A percentile compares a stretch with the other conserved stretches of the same genome.
Conservation (phyloP, 2,888 invertebrate species). For the Resseliella maxima region DNA sequence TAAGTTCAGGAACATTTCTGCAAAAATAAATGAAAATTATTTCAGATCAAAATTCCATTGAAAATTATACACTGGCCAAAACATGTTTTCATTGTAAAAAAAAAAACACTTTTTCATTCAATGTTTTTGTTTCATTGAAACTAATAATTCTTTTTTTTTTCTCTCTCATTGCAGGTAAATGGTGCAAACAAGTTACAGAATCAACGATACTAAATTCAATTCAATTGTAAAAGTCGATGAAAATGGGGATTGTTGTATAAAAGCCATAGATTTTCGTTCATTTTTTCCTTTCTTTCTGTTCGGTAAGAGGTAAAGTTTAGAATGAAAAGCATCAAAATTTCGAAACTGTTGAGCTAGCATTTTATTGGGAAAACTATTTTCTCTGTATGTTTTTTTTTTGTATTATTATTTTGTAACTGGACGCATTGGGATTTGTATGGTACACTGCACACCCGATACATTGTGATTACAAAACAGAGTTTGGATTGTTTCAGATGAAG, state of each 20-base stretch:
- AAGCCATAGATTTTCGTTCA: neutral
- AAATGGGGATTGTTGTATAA: neutral
- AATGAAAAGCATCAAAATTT: neutral
- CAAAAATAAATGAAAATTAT: too few species aligned
- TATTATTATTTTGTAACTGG: neutral
- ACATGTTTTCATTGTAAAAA: neutral
- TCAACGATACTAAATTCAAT: neutral
- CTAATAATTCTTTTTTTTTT: neutral
- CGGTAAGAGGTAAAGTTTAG: neutral
- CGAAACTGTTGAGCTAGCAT: neutral
- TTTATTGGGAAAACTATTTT: constrained; percentile 27
- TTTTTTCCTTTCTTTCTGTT: neutral
- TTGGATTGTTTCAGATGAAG: constrained; percentile 1
- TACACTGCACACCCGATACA: too few species aligned
- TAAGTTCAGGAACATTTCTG: too few species aligned
- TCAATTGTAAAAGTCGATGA: constrained; percentile 15
- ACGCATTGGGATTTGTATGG: neutral
- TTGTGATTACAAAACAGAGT: neutral
- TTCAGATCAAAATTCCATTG: too few species aligned
- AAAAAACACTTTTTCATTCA: neutral
- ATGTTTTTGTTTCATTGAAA: neutral
- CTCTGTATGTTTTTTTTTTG: neutral
- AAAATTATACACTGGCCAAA: too few species aligned
- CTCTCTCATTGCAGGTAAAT: constrained; percentile 7
- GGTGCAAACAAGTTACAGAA: neutral